Percentiles rank a stretch among this genome's conserved stretches.
phyloP scores from a whole-genome alignment of 1,140 invertebrate species.

The Euborellia annulipes region DNA sequence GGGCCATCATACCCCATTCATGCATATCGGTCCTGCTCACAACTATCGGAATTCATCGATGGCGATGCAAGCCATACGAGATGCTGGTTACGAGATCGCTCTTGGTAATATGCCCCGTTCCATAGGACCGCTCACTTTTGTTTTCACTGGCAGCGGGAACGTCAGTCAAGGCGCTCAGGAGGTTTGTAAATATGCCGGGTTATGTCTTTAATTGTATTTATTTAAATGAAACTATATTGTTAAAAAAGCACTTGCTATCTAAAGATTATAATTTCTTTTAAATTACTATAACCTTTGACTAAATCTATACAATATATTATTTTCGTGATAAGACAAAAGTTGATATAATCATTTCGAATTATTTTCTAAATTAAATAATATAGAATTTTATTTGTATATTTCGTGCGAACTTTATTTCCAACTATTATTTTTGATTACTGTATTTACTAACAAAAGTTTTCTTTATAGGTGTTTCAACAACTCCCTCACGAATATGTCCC shows the following conservation, averaged over 20 bases:
- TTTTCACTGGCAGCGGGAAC: conserved; percentile 90
- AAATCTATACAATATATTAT: no score
- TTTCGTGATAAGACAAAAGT: no score
- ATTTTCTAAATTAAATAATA: no score
- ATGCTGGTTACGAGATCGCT: conserved; percentile 96
- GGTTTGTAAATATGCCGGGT: no score
- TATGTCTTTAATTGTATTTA: no score
- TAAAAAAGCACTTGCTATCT: no score
- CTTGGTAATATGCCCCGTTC: conserved; percentile 90
- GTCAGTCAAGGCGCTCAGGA: conserved; percentile 62
- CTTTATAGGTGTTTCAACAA: conserved; percentile 69
- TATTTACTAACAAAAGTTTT: conserved; percentile 88
- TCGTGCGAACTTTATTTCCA: no score
- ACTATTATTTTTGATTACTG: not conserved
- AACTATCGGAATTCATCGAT: conserved; percentile 96
- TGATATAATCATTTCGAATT: no score
- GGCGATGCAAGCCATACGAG: conserved; percentile 90
- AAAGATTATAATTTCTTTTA: no score
- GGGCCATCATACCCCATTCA: conserved; percentile 97
- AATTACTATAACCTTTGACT: no score
- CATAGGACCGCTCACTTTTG: conserved; percentile 91
- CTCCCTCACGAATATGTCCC: conserved; percentile 95
- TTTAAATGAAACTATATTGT: no score
- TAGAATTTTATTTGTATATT: no score
- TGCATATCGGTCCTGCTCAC: conserved; percentile 97